Percentiles rank a stretch among this genome's conserved stretches.
Conservation (phyloP, 37 sponge, comb jelly and placozoan species). For the Beroe ovata region DNA sequence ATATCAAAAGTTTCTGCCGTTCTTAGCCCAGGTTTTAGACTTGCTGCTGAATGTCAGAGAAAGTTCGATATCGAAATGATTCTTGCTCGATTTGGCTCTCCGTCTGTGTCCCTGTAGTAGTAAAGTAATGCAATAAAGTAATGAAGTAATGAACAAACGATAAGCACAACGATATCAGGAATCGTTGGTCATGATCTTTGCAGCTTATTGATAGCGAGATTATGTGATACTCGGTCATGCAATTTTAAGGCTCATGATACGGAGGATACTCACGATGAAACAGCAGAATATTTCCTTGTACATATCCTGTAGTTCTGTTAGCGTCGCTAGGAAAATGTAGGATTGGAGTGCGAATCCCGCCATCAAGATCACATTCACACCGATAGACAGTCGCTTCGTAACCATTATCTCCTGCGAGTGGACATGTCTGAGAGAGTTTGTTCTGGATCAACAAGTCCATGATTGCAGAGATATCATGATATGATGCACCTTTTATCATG, state of each 20-base stretch:
- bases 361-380: slow-evolving; percentile 32
- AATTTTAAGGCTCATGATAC: no score
- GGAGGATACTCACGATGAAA: not conserved
- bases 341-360: slow-evolving; percentile 34
- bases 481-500: no score
- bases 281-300: slow-evolving; percentile 28
- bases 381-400: not conserved
- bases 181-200: no score
- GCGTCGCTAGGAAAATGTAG: slow-evolving; percentile 35
- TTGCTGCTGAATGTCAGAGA: not conserved
- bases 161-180: no score
- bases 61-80: not conserved
- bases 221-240: no score
- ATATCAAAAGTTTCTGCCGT: not conserved
- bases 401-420: slow-evolving; percentile 28
- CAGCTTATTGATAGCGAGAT: no score
- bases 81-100: not conserved
- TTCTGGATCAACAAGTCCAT: no score
- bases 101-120: no score
- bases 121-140: no score
- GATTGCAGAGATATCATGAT: no score
- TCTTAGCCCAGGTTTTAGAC: not conserved
- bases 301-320: not conserved
- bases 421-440: no score
- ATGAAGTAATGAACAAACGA: no score